phyloP scores from a whole-genome alignment of 1,140 invertebrate genomes.

The Stegodyphus dumicola region DNA sequence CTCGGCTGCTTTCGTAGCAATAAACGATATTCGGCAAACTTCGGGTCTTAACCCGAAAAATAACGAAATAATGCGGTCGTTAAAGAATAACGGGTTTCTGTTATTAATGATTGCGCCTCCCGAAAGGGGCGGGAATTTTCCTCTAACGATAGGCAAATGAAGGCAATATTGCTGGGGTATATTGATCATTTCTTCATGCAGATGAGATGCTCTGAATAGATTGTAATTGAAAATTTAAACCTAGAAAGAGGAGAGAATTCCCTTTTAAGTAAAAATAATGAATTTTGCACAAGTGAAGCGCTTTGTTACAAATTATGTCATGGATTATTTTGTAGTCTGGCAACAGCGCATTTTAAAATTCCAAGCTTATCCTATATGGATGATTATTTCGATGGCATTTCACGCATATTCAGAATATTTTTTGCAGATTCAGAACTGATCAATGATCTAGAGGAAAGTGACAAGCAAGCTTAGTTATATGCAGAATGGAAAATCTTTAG shows the following conservation, averaged over 20 bases:
- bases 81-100: constrained; percentile 11
- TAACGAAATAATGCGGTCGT: constrained; percentile 33
- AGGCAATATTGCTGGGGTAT: constrained; percentile 24
- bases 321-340: too few species aligned
- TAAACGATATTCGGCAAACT: constrained; percentile 24
- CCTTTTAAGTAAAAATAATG: too few species aligned
- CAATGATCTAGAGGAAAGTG: too few species aligned
- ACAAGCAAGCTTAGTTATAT: too few species aligned
- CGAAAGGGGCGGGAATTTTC: not conserved
- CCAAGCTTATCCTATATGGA: too few species aligned
- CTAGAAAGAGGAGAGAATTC: not conserved
- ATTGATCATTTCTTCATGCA: constrained; percentile 31
- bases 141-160: constrained; percentile 29
- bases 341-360: too few species aligned
- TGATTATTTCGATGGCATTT: too few species aligned
- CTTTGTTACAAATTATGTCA: too few species aligned
- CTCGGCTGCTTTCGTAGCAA: constrained; percentile 4
- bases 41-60: constrained; percentile 7
- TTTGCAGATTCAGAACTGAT: too few species aligned
- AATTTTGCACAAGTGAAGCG: too few species aligned
- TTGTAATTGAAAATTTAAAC: constrained; percentile 42
- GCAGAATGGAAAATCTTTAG: too few species aligned
- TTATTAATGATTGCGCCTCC: constrained; percentile 32
- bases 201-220: constrained; percentile 17
- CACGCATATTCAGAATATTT: too few species aligned